Percentiles rank a stretch among this genome's conserved stretches.
Conservation (phyloP, 2,797 vertebrate species). For the Enteromius treurensis region DNA sequence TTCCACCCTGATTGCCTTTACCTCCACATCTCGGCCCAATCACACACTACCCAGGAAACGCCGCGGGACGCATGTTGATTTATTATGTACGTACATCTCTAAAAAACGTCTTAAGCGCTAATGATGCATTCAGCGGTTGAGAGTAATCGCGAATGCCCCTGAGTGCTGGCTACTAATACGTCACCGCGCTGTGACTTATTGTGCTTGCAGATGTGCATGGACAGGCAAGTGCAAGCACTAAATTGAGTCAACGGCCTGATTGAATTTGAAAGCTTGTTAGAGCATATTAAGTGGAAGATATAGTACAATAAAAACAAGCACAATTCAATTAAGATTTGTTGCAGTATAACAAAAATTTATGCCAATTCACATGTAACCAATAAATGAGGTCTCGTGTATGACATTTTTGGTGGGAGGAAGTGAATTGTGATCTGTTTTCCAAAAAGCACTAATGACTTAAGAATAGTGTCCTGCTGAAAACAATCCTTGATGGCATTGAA, state of each 20-base stretch:
- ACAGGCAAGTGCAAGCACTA: constrained; percentile 21
- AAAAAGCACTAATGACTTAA: constrained; percentile 40
- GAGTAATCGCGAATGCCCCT: constrained; percentile 43
- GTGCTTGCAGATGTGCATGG: constrained; percentile 37
- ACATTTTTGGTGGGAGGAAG: constrained; percentile 13
- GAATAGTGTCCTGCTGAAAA: constrained; percentile 37
- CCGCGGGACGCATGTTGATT: constrained; percentile 44
- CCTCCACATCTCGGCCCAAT: constrained; percentile 35
- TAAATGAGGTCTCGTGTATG: constrained; percentile 32
- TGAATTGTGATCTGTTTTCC: constrained; percentile 43
- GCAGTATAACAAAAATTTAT: constrained; percentile 54
- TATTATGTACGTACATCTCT: constrained; percentile 28
- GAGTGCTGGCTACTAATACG: constrained; percentile 38
- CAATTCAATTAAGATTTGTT: constrained; percentile 67
- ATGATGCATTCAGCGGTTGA: constrained; percentile 43
- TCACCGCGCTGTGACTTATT: constrained; percentile 36
- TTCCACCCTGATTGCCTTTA: constrained; percentile 44
- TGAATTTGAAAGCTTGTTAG: constrained; percentile 66
- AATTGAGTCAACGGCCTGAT: constrained; percentile 54
- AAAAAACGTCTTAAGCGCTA: constrained; percentile 42
- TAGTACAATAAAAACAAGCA: constrained; percentile 64
- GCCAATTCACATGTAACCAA: constrained; percentile 54
- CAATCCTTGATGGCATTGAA: constrained; percentile 21
- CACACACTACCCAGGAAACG: constrained; percentile 40
- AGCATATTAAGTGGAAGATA: constrained; percentile 69